phyloP scores from a whole-genome alignment of 2,888 invertebrate genomes.

The Sinelater perroti region DNA sequence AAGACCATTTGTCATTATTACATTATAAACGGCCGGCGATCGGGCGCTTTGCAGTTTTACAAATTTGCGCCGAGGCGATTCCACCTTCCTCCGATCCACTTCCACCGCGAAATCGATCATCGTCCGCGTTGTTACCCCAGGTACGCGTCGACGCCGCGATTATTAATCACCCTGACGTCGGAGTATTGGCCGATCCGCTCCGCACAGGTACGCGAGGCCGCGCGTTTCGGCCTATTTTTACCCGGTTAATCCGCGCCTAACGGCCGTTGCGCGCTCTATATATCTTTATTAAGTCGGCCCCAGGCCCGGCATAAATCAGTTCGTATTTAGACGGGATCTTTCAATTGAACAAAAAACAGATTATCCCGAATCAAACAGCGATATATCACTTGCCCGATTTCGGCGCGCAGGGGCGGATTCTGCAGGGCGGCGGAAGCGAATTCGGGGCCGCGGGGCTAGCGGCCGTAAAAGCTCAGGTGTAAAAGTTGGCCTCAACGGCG shows the following conservation, averaged over 20 bases:
- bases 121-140: constrained; percentile 27
- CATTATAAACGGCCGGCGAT: constrained; percentile 28
- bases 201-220: constrained; percentile 35
- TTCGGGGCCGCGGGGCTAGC: background rate
- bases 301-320: constrained; percentile 45
- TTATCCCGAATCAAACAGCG: constrained; percentile 41
- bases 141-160: constrained; percentile 32
- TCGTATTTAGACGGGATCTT: constrained; percentile 45
- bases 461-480: constrained; percentile 1
- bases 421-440: background rate
- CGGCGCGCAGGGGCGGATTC: constrained; percentile 13
- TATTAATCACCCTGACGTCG: constrained; percentile 38
- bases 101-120: constrained; percentile 34
- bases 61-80: constrained; percentile 36
- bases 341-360: constrained; percentile 41
- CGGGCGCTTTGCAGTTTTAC: constrained; percentile 39
- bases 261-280: constrained; percentile 37
- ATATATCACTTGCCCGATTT: constrained; percentile 24
- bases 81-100: constrained; percentile 21
- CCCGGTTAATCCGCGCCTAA: constrained; percentile 29
- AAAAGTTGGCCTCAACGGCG: background rate
- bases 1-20: constrained; percentile 50
- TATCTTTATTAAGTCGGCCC: constrained; percentile 45
- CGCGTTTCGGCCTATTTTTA: constrained; percentile 26
- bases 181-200: constrained; percentile 36